phyloP scores from a whole-genome alignment of 2,888 invertebrate genomes.

The Luperina testacea region DNA sequence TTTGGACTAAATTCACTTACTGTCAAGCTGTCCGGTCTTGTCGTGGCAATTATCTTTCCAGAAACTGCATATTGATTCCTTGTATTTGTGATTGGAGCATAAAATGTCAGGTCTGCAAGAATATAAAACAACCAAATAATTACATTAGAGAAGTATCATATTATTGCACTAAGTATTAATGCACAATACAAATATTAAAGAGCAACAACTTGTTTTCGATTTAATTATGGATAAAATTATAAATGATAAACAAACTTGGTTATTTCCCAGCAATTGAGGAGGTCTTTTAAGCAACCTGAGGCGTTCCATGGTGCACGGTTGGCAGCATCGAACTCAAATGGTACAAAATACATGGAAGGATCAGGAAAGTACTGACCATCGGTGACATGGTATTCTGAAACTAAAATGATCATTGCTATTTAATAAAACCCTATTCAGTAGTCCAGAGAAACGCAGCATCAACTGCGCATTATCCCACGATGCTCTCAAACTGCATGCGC shows the following conservation, averaged over 20 bases:
- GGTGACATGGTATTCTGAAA: conserved; percentile 46
- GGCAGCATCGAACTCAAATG: conserved; percentile 20
- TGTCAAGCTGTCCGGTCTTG: neutral
- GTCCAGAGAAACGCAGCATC: neutral
- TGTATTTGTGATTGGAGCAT: neutral
- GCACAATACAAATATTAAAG: neutral
- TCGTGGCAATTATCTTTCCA: conserved; percentile 37
- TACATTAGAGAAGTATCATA: neutral
- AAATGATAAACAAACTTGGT: conserved; percentile 40
- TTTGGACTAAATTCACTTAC: conserved; percentile 40
- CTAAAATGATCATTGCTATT: conserved; percentile 5
- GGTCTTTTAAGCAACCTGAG: conserved; percentile 22
- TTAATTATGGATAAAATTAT: neutral
- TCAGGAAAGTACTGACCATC: neutral
- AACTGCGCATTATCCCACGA: neutral
- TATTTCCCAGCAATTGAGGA: conserved; percentile 56
- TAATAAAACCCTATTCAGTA: neutral
- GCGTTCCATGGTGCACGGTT: conserved; percentile 36
- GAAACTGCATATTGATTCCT: conserved; percentile 29
- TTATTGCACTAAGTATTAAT: neutral
- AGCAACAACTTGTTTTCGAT: neutral
- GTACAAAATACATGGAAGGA: neutral
- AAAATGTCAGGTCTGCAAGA: conserved; percentile 37
- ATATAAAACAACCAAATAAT: conserved; percentile 7
- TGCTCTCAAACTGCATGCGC: neutral